phyloP scores from a whole-genome alignment of 2,113 vertebrate genomes.

The Mastomys natalensis region DNA sequence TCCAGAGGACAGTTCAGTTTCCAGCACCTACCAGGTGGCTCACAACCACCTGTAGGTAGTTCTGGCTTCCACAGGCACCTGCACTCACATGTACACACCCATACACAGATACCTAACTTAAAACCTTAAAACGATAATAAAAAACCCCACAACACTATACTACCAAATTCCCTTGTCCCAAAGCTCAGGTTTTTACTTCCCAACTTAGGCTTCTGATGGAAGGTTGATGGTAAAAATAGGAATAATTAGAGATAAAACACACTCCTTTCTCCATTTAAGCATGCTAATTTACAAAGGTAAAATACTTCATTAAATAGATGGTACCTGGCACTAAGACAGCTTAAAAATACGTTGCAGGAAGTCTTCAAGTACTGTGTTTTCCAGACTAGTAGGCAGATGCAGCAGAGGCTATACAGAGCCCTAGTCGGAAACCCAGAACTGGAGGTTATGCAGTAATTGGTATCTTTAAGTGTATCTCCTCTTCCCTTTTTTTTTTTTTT shows the following conservation, averaged over 20 bases:
- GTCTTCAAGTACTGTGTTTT: conserved; percentile 53
- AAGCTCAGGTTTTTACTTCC: neutral
- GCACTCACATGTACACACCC: neutral
- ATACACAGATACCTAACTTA: neutral
- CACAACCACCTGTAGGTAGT: neutral
- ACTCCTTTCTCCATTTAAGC: conserved; percentile 3
- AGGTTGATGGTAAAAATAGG: conserved; percentile 19
- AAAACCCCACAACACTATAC: neutral
- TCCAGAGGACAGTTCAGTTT: neutral
- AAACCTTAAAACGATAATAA: neutral
- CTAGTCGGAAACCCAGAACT: neutral
- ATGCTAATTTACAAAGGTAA: conserved; percentile 30
- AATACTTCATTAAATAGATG: conserved; percentile 28
- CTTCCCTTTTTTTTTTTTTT: too few relatives aligned
- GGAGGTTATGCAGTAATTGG: neutral
- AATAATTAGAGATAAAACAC: neutral
- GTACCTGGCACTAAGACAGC: neutral
- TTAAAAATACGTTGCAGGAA: conserved; percentile 46
- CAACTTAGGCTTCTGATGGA: conserved; percentile 21
- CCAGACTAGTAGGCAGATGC: neutral
- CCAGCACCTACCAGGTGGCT: neutral
- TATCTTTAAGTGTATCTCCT: neutral
- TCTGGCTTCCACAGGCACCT: neutral
- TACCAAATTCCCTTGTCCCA: conserved; percentile 10
- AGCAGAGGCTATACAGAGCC: neutral